Evolutionary conservation across 2,797 vertebrate species (phyloP), one percentile per base, ranked within the genome.

Genomic region (Acanthis flammea): DNA sequence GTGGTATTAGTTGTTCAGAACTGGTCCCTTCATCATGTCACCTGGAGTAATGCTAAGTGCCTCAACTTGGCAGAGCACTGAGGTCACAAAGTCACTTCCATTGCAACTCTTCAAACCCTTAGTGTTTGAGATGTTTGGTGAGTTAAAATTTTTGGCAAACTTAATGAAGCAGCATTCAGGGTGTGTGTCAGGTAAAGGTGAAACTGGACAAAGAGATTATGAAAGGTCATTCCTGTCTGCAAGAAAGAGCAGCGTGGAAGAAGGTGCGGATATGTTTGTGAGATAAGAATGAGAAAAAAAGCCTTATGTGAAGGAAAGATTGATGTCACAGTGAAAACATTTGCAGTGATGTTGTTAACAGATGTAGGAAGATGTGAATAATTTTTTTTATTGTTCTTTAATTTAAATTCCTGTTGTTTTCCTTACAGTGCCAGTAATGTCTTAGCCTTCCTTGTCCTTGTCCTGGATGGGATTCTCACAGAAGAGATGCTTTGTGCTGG

Each of bases 251-350:
- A 79, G 48, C 3, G 22, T 90, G 76, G 76, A 88, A 83, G 92
- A 94, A 91, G 60, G 70, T 86, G 55, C 1, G 8, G 89, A 88
- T 94, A 78, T 73, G 54, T 86, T 88, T 90, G 79, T 60, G 79
- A 94, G 92, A 92, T 82, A 95, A 95, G 76, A 77, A 78, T 14
- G 79, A 92, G 85, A 90, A 88, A 78, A 78, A 44, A 62, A 88
- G 31, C 90, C n/a, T 72, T 89, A 84, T 71, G 44, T 88, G 95
- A 94, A 75, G 89, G 79, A 84, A 66, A 23, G 8, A 90, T 50
- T 91, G 89, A 92, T 92, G 89, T 95, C 91, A 95, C 63, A 78
- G 50, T 67, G 89, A 94, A 94, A 97, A 75, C 45, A 90, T 73
- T 94, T 78, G 19, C 85, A 88, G 33, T 90, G 66, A 94, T 86